Base-by-base conservation (phyloP, 1,140 invertebrate species). In the Pinna nobilis region DNA sequence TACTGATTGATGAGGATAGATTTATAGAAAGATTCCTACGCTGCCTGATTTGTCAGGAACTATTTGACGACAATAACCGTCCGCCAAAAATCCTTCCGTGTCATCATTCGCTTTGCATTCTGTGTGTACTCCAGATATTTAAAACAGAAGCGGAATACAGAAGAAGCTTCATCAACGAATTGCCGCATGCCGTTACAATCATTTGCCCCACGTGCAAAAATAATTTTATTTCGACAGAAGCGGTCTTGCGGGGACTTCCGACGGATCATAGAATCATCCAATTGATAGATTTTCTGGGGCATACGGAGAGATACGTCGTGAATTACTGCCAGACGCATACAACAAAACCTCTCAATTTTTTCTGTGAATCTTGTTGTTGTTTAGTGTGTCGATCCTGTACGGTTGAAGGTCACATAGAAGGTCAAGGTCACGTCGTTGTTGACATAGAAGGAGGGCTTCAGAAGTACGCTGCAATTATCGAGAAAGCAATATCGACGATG, bases 41-140 rank as follows among this genome's bases (percentile, higher is more conserved):
- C 15, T 84, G 83, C 64, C 64, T 71, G n/a, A 73, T 83, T 33
- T 84, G 83, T 61, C 70, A 70, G 13, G 69, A 75, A 23, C 32
- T 70, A 3, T 78, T 68, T 51, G 50, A 74, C 32, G 25, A 55
- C 28, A 37, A 25, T 13, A 65, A 77, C 18, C 74, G 70, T 25
- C 77, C 78, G 55, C 83, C 83, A 15, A 84, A 84, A 51, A 68
- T 87, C 35, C 74, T 87, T 4, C 81, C 82, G 9, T 87, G 86
- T 39, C 86, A 87, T 53, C 86, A 87, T 60, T 76, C 82, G 9
- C 82, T 84, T 74, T 87, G 86, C 51, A 81, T 90, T 33, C 78
- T 87, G 11, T 94, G 93, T 77, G 89, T 94, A n/a, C n/a, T 76
- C 33, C 70, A 82, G 50, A 28, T 86, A 23, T 80, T 76, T 60